Percentiles rank a stretch among this genome's conserved stretches.
These are phyloP conservation scores for Periophthalmodon schlosseri DNA, from an alignment of 2,113 vertebrate species.

Conservation along the genomic window DNA sequence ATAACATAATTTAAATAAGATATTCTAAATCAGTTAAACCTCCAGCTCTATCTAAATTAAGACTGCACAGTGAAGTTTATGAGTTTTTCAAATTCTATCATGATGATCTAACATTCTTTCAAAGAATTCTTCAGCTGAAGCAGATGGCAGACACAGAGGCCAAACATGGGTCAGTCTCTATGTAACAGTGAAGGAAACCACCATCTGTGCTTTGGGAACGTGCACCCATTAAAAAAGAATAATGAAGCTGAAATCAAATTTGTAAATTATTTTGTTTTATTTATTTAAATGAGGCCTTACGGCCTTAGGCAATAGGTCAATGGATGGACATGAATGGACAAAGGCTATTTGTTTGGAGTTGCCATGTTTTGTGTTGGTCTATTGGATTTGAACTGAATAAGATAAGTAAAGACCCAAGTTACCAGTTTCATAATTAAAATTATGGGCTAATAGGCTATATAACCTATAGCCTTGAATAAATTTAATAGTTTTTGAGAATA, in stretches of 20 bases:
- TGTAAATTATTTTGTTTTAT: not conserved
- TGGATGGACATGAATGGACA: not conserved
- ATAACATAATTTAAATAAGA: too few species aligned
- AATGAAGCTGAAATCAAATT: not conserved
- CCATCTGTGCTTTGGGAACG: conserved; percentile 3
- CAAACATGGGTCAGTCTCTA: not conserved
- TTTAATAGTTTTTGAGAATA: too few species aligned
- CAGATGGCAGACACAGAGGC: conserved; percentile 1
- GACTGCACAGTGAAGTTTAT: not conserved
- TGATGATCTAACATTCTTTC: not conserved
- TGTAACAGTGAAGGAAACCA: conserved; percentile 1
- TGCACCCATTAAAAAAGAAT: not conserved
- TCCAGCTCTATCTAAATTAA: not conserved
- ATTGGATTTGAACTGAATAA: not conserved
- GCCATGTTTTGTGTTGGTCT: not conserved
- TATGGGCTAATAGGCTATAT: too few species aligned
- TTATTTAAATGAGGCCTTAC: not conserved
- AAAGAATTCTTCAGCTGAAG: not conserved
- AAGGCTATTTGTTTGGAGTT: not conserved
- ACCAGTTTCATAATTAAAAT: too few species aligned
- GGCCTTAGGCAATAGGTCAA: too few species aligned
- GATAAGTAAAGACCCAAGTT: too few species aligned
- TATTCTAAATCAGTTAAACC: not conserved
- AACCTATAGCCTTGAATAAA: too few species aligned
- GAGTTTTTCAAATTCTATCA: not conserved